These are phyloP conservation scores for Lipotes vexillifer DNA, from an alignment of 2,113 vertebrate genomes.

Conservation along the genomic window DNA sequence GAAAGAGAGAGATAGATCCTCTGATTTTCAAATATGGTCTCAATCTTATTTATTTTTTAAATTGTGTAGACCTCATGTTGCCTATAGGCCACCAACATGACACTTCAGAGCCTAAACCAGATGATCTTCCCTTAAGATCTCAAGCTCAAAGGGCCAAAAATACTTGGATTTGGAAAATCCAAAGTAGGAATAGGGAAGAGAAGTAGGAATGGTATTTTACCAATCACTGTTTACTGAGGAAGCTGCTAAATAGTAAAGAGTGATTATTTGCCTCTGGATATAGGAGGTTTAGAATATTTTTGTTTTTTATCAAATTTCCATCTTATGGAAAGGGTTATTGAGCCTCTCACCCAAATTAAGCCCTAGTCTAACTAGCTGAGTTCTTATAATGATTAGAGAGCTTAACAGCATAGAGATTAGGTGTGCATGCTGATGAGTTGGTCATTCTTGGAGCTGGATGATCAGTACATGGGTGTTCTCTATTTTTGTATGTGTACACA, in stretches of 20 bases:
- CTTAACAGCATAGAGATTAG: not conserved
- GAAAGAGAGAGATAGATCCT: not conserved
- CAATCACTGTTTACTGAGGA: not conserved
- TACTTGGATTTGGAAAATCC: conserved; percentile 30
- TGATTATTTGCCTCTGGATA: not conserved
- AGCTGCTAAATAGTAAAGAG: not conserved
- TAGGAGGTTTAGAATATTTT: conserved; percentile 2
- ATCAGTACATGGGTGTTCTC: not conserved
- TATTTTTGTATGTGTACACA: not conserved
- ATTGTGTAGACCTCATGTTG: conserved; percentile 1
- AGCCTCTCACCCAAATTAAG: not conserved
- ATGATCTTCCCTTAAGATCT: not conserved
- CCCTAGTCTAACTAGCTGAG: not conserved
- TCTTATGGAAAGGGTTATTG: not conserved
- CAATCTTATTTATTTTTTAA: not conserved
- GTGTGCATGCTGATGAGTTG: not conserved
- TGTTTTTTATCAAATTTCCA: not conserved
- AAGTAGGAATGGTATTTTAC: not conserved
- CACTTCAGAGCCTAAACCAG: not conserved
- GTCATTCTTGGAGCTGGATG: not conserved
- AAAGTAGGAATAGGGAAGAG: not conserved
- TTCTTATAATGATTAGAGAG: not conserved
- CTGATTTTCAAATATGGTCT: conserved; percentile 9
- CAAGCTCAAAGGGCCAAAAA: conserved; percentile 8
- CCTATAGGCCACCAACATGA: not conserved